Evolutionary conservation across 2,113 vertebrate species (phyloP), one percentile per base, ranked within the genome.

Genomic region (Polyodon spathula): DNA sequence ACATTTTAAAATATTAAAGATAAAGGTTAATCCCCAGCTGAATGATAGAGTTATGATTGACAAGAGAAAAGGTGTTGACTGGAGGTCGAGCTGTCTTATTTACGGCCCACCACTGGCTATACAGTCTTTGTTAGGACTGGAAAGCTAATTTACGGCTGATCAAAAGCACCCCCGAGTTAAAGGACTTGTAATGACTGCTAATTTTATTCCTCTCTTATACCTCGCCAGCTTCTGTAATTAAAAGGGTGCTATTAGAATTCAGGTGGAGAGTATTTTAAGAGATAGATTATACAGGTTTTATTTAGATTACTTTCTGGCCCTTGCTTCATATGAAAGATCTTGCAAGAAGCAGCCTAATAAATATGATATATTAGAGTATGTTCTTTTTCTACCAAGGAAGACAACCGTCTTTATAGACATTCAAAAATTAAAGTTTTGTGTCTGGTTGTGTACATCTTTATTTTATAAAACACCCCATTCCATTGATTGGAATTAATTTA

Each of bases 121-220:
- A 77, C n/a, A n/a, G 84, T 72, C 86, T 89, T 88, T 89, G 87
- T 89, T 83, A 83, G 84, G 79, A 76, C 82, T 79, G 84, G 78
- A 84, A 88, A 87, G 85, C 86, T 89, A 88, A 88, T 89, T 88
- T 88, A 84, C 82, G 74, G 79, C 87, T 85, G 85, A 88, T 89
- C 87, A 88, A 88, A 89, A 88, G 86, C 84, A 81, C 84, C 84
- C 82, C 83, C 65, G 86, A 88, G 87, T 89, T 88, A 88, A 88
- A 88, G 84, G 84, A 81, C 81, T 85, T 80, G 83, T 88, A 89
- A 89, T 89, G 88, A 90, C 85, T 87, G 86, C 84, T 90, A 90
- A 90, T 90, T 90, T 87, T 85, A 88, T 86, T 87, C 83, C 86
- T 86, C 81, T 82, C 86, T 84, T 81, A 78, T 81, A 84, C 84